phyloP scores from a whole-genome alignment of 2,888 invertebrate genomes.

The Spialia ferax region DNA sequence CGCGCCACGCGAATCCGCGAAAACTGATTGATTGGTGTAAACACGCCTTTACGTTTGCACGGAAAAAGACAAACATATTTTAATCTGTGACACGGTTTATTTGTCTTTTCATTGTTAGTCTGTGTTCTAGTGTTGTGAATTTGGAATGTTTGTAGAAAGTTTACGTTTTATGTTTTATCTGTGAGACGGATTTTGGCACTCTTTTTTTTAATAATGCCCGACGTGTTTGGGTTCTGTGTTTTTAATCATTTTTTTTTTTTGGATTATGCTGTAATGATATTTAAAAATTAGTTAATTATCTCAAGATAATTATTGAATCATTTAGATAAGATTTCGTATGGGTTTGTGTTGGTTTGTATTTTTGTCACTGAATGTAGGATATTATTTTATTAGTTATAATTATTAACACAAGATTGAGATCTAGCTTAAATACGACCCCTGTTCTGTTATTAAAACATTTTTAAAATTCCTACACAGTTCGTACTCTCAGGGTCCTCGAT shows the following conservation, averaged over 20 bases:
- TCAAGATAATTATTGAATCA: not conserved
- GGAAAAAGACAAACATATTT: slow-evolving; percentile 6
- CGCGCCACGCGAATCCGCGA: slow-evolving; percentile 40
- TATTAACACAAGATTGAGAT: too few relatives aligned
- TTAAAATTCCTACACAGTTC: too few relatives aligned
- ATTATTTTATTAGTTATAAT: too few relatives aligned
- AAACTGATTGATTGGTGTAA: slow-evolving; percentile 27
- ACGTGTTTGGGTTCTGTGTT: not conserved
- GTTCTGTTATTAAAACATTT: too few relatives aligned
- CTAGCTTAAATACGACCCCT: too few relatives aligned
- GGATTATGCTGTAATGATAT: not conserved
- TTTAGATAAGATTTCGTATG: not conserved
- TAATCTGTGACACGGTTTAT: slow-evolving; percentile 13
- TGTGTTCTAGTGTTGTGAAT: slow-evolving; percentile 4
- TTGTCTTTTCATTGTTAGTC: slow-evolving; percentile 8
- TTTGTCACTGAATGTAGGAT: too few relatives aligned
- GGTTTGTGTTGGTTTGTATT: not conserved
- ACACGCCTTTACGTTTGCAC: not conserved
- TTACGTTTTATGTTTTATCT: not conserved
- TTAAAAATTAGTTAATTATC: not conserved
- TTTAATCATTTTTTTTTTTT: too few relatives aligned
- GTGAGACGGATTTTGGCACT: not conserved
- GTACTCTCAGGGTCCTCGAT: too few relatives aligned
- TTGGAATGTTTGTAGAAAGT: slow-evolving; percentile 1
- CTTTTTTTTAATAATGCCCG: too few relatives aligned